Percentiles rank a stretch among this genome's conserved stretches.
phyloP scores from a whole-genome alignment of 2,113 vertebrate species.

The Megaceryle maxima region DNA sequence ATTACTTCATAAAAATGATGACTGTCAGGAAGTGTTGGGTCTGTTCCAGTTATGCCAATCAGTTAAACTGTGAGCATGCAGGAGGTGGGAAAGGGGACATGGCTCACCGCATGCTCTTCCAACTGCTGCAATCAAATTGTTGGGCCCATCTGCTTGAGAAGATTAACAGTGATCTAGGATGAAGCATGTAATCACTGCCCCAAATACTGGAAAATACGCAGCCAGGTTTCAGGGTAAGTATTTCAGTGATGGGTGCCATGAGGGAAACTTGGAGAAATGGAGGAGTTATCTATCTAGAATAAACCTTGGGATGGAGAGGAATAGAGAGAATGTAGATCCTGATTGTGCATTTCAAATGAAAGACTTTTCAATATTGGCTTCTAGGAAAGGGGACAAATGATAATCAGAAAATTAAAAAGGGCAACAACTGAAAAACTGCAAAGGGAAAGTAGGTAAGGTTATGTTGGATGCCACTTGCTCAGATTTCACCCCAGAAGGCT shows the following conservation, averaged over 20 bases:
- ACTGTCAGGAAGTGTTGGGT: constrained; percentile 18
- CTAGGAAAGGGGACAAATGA: background rate
- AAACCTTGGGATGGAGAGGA: background rate
- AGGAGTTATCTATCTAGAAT: background rate
- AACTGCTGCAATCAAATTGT: background rate
- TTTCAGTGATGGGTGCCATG: background rate
- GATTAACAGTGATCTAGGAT: background rate
- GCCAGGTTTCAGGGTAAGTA: background rate
- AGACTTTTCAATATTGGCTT: background rate
- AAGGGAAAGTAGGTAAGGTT: background rate
- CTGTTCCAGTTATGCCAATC: constrained; percentile 39
- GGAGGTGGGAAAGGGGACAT: background rate
- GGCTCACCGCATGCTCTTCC: background rate
- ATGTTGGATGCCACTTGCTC: background rate
- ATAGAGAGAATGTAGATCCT: background rate
- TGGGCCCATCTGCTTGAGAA: constrained; percentile 17
- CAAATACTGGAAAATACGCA: background rate
- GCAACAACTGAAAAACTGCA: background rate
- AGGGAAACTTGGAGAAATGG: background rate
- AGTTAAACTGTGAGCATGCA: background rate
- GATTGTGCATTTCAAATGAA: background rate
- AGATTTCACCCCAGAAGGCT: background rate
- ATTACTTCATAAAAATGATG: background rate
- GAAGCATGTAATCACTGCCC: background rate
- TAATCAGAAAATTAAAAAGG: background rate